phyloP scores from a whole-genome alignment of 2,888 invertebrate species.

The Drosophila putrida region DNA sequence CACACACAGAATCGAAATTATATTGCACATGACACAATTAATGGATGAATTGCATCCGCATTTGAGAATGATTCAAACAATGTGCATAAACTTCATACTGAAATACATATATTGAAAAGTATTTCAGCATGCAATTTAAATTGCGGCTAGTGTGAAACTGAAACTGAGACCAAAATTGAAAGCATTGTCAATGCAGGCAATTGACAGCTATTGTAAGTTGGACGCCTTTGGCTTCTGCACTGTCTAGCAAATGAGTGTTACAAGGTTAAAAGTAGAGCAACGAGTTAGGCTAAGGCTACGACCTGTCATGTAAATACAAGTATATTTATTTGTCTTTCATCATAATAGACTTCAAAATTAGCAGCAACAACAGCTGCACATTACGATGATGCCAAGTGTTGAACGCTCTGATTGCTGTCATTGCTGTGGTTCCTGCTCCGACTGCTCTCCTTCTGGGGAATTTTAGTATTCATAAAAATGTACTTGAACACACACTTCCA shows the following conservation, averaged over 20 bases:
- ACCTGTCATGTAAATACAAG: slow-evolving; percentile 25
- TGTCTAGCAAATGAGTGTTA: slow-evolving; percentile 20
- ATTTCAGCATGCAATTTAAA: slow-evolving; percentile 69
- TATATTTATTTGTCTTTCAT: slow-evolving; percentile 14
- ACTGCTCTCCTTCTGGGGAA: slow-evolving; percentile 13
- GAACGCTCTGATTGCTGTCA: slow-evolving; percentile 73
- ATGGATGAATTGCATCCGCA: slow-evolving; percentile 7
- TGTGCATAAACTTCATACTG: slow-evolving; percentile 40
- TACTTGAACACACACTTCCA: slow-evolving; percentile 58
- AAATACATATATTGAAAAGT: slow-evolving; percentile 51
- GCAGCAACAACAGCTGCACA: slow-evolving; percentile 53
- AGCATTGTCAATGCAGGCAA: slow-evolving; percentile 27
- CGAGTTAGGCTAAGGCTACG: not conserved
- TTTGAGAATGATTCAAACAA: slow-evolving; percentile 21
- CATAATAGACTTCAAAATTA: slow-evolving; percentile 63
- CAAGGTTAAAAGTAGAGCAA: slow-evolving; percentile 41
- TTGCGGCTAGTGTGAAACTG: slow-evolving; percentile 40
- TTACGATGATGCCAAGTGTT: slow-evolving; percentile 63
- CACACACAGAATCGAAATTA: slow-evolving; percentile 5
- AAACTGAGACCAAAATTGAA: slow-evolving; percentile 29
- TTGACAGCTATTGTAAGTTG: slow-evolving; percentile 39
- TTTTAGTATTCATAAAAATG: slow-evolving; percentile 78
- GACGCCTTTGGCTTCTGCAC: slow-evolving; percentile 28
- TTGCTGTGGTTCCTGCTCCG: slow-evolving; percentile 12
- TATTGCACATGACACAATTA: slow-evolving; percentile 13